Evolutionary conservation across 2,888 invertebrate species (phyloP).

Genomic region (Synanthedon myopaeformis): DNA sequence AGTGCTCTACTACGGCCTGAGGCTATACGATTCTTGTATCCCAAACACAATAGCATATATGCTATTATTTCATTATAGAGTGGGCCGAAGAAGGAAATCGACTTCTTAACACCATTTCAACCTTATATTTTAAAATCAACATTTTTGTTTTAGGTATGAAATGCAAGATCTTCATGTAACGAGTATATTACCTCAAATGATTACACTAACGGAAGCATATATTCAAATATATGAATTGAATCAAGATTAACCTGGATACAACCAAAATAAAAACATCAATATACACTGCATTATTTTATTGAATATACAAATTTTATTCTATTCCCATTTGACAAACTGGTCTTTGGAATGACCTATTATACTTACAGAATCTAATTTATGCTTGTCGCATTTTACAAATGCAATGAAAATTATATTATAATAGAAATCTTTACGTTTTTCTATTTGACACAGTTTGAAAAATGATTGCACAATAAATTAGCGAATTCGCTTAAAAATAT

Average conservation of each 20-base stretch:
- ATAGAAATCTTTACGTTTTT: slow-evolving; percentile 2
- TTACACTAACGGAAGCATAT: slow-evolving; percentile 98
- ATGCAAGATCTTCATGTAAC: slow-evolving; percentile 98
- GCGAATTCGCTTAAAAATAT: background rate
- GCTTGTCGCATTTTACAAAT: background rate
- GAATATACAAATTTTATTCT: slow-evolving; percentile 49
- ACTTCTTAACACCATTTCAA: too few species aligned
- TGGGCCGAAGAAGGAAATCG: too few species aligned
- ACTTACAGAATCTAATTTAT: slow-evolving; percentile 19
- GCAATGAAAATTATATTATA: background rate
- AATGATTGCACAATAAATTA: slow-evolving; percentile 13
- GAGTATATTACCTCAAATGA: slow-evolving; percentile 99
- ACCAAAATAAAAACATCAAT: slow-evolving; percentile 22
- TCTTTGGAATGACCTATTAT: slow-evolving; percentile 40
- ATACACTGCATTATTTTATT: slow-evolving; percentile 35
- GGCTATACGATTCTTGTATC: too few species aligned
- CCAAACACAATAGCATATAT: too few species aligned
- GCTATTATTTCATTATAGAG: too few species aligned
- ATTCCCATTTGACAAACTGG: slow-evolving; percentile 36
- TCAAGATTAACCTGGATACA: slow-evolving; percentile 34
- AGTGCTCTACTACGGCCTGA: too few species aligned
- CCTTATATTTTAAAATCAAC: too few species aligned
- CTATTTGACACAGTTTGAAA: slow-evolving; percentile 42
- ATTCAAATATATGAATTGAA: slow-evolving; percentile 87
- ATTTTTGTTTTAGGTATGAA: slow-evolving; percentile 72